These are phyloP conservation scores for Acrobasis suavella DNA, from an alignment of 2,888 invertebrate genomes.

Conservation along the genomic window DNA sequence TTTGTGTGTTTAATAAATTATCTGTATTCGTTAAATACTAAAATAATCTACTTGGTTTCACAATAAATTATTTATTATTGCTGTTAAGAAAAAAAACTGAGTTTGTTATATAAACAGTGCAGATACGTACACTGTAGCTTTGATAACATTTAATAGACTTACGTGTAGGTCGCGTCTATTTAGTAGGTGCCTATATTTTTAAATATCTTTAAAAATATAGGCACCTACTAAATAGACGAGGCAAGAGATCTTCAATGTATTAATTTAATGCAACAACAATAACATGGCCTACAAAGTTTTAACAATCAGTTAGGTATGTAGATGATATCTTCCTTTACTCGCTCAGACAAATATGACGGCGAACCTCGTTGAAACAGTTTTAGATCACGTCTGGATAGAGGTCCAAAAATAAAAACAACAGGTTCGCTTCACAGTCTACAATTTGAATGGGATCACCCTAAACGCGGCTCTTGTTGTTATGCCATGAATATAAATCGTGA, in stretches of 20 bases:
- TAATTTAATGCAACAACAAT: neutral
- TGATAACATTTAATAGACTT: too few species aligned
- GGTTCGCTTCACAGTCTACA: conserved; percentile 67
- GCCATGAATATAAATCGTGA: conserved; percentile 84
- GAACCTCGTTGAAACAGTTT: conserved; percentile 26
- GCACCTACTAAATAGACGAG: too few species aligned
- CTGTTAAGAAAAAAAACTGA: too few species aligned
- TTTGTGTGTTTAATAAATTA: too few species aligned
- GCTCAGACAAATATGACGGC: conserved; percentile 14
- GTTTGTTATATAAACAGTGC: too few species aligned
- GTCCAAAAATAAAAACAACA: conserved; percentile 44
- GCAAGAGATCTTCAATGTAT: neutral
- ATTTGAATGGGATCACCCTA: conserved; percentile 75
- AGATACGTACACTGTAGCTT: too few species aligned
- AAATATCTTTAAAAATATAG: too few species aligned
- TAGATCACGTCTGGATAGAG: conserved; percentile 23
- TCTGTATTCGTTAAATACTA: too few species aligned
- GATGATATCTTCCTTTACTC: conserved; percentile 1
- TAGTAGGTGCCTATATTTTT: too few species aligned
- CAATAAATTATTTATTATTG: too few species aligned
- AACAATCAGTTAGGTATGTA: conserved; percentile 7
- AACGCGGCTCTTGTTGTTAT: conserved; percentile 79
- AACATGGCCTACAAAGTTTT: neutral
- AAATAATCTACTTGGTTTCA: too few species aligned
- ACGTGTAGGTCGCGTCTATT: too few species aligned